Conservation (phyloP, 1,140 invertebrate genomes). For the Heliconius melpomene region DNA sequence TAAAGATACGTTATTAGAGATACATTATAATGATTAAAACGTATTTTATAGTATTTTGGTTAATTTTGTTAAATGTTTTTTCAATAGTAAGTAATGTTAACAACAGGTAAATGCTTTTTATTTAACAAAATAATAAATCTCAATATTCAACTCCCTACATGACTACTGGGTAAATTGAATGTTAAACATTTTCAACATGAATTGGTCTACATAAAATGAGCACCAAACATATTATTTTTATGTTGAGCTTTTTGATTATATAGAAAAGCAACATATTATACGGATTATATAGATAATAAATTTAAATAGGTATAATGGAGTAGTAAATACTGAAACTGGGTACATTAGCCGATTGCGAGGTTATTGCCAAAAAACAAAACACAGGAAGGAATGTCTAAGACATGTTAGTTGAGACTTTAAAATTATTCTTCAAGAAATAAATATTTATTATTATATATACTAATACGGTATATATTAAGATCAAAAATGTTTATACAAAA, state of each 20-base stretch:
- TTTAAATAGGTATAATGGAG: neutral
- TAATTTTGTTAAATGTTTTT: conserved; percentile 18
- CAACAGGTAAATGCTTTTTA: conserved; percentile 65
- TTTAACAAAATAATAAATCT: conserved; percentile 65
- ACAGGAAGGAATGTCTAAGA: neutral
- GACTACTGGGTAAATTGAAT: conserved; percentile 37
- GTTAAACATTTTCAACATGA: conserved; percentile 22
- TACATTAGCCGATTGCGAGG: conserved; percentile 9
- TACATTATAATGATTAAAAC: conserved; percentile 19
- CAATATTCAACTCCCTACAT: conserved; percentile 46
- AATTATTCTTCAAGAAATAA: no score
- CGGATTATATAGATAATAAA: conserved; percentile 1
- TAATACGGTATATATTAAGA: no score
- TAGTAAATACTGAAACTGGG: conserved; percentile 6
- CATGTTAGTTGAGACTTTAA: neutral
- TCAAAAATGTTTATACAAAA: neutral
- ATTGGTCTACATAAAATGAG: conserved; percentile 37
- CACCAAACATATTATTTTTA: conserved; percentile 32
- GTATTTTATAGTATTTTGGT: conserved; percentile 7
- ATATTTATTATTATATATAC: no score
- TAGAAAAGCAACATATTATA: conserved; percentile 30
- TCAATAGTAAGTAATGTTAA: conserved; percentile 41
- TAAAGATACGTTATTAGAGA: conserved; percentile 37
- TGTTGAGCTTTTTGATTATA: conserved; percentile 38
- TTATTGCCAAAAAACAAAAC: neutral